Evolutionary conservation across 2,888 invertebrate genomes (phyloP).

Genomic region (Lomographa bimaculata): DNA sequence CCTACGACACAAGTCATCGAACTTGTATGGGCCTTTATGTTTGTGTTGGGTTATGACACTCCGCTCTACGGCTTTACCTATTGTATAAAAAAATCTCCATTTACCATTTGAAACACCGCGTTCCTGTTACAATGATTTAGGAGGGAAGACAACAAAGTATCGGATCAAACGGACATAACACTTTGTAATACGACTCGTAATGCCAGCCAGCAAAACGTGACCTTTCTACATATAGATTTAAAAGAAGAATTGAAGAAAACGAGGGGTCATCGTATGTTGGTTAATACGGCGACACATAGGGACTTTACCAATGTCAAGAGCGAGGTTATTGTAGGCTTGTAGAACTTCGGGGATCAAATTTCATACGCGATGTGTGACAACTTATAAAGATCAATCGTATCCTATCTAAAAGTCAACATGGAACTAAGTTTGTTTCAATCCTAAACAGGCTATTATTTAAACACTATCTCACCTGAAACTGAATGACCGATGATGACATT

Average conservation of each 20-base stretch:
- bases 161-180: slow-evolving; percentile 44
- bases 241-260: background rate
- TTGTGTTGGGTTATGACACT: too few species aligned
- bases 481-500: too few species aligned
- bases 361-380: slow-evolving; percentile 23
- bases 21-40: too few species aligned
- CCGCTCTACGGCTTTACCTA: too few species aligned
- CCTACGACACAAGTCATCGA: too few species aligned
- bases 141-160: slow-evolving; percentile 45
- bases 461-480: too few species aligned
- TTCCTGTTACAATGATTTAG: too few species aligned
- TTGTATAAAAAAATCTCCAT: too few species aligned
- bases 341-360: slow-evolving; percentile 32
- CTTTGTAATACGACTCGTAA: slow-evolving; percentile 39
- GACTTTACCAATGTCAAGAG: slow-evolving; percentile 39
- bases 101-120: too few species aligned
- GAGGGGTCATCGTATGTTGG: slow-evolving; percentile 20
- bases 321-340: slow-evolving; percentile 6
- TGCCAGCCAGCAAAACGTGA: slow-evolving; percentile 16
- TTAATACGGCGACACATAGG: slow-evolving; percentile 2
- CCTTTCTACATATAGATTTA: slow-evolving; percentile 11
- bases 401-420: slow-evolving; percentile 3
- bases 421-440: background rate
- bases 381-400: slow-evolving; percentile 10
- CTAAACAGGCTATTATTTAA: too few species aligned